Conservation (phyloP, 2,113 vertebrate species). For the Cyanoliseus patagonus region DNA sequence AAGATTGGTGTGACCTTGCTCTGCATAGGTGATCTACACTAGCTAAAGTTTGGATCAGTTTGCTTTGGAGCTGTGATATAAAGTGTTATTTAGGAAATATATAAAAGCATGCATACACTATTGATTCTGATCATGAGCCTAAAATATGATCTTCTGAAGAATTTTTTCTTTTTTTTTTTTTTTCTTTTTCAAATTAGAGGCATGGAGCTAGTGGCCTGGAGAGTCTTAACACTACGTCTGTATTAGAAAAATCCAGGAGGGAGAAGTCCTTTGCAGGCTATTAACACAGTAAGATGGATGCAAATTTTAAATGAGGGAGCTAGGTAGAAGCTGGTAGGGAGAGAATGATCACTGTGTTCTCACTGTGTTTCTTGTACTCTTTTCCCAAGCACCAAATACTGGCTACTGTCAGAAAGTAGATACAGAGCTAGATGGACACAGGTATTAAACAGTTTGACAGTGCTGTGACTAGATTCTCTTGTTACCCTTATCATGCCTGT, state of each 20-base stretch:
- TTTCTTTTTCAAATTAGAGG: not conserved
- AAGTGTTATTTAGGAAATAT: not conserved
- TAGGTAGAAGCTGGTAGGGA: not conserved
- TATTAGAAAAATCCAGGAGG: not conserved
- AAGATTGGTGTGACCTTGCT: not conserved
- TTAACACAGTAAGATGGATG: not conserved
- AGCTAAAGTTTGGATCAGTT: not conserved
- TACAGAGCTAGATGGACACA: not conserved
- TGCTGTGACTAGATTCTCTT: not conserved
- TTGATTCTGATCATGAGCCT: not conserved
- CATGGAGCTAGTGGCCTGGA: not conserved
- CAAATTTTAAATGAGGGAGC: not conserved
- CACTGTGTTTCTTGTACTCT: accelerated
- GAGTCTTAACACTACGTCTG: not conserved
- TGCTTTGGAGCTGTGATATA: not conserved
- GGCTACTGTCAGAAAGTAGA: not conserved
- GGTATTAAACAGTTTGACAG: not conserved
- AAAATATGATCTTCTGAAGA: not conserved
- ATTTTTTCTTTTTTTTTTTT: not conserved
- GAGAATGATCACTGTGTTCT: not conserved
- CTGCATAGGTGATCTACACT: not conserved
- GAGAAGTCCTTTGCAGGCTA: not conserved
- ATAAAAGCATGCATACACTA: accelerated
- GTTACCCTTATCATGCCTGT: not conserved
- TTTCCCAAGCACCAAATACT: not conserved